Conservation (phyloP, 2,797 vertebrate species). For the Semotilus atromaculatus region DNA sequence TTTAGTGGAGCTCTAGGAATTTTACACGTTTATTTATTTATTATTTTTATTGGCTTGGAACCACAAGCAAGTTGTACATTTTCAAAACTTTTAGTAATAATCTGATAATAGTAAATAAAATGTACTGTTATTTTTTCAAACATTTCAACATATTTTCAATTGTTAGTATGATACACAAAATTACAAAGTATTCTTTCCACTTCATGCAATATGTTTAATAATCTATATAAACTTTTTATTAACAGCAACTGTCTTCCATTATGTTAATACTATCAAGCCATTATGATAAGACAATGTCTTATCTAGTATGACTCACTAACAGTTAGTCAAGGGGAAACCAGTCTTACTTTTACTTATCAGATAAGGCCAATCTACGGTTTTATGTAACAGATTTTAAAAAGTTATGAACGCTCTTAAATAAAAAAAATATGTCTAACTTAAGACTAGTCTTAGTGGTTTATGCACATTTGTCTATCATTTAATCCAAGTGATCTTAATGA, state of each 20-base stretch:
- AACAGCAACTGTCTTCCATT: neutral
- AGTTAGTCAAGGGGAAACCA: no score
- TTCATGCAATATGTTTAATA: neutral
- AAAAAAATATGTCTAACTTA: no score
- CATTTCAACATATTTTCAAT: neutral
- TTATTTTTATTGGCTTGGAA: neutral
- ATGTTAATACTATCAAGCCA: neutral
- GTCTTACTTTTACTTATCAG: no score
- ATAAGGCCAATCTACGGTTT: no score
- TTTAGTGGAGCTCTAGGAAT: neutral
- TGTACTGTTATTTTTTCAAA: neutral
- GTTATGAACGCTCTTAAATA: no score
- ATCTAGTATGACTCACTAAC: no score
- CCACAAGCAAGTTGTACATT: neutral
- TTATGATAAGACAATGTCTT: no score
- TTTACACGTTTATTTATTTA: neutral
- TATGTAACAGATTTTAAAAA: no score
- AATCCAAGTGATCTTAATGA: neutral
- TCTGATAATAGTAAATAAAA: neutral
- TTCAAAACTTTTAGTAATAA: neutral
- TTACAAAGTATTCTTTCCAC: neutral
- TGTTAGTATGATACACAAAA: neutral
- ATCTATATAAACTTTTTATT: neutral
- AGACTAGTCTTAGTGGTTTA: no score
- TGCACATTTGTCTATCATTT: neutral